phyloP scores from a whole-genome alignment of 37 sponge, comb jelly and placozoan genomes.

The Crambe crambe region DNA sequence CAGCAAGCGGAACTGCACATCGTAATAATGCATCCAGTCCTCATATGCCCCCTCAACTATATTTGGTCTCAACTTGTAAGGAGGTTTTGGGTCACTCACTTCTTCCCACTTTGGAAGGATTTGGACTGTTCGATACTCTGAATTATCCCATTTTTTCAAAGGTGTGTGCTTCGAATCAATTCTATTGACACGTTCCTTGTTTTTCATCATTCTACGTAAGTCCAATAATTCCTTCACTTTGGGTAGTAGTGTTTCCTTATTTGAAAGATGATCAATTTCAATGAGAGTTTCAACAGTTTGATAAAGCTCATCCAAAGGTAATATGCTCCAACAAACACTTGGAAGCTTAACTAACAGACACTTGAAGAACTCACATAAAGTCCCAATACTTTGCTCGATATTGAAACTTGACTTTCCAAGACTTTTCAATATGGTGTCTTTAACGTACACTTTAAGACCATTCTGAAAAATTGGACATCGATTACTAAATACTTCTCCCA shows the following conservation, averaged over 20 bases:
- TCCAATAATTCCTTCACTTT: neutral
- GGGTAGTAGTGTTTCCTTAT: neutral
- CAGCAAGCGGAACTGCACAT: conserved; percentile 84
- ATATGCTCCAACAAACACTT: conserved; percentile 29
- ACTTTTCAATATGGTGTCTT: neutral
- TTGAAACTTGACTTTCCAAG: neutral
- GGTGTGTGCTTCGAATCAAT: neutral
- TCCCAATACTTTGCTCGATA: neutral
- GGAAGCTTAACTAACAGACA: conserved; percentile 14
- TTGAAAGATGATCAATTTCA: neutral
- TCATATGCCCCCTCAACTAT: conserved; percentile 58
- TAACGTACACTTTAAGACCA: conserved; percentile 14
- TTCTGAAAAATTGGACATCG: conserved; percentile 49
- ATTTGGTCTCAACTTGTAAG: conserved; percentile 56
- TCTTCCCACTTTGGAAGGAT: conserved; percentile 67
- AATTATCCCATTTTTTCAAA: conserved; percentile 39
- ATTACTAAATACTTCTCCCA: conserved; percentile 59
- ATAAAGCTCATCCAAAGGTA: conserved; percentile 41
- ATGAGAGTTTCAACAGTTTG: neutral
- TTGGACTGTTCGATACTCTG: conserved; percentile 33
- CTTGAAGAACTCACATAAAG: conserved; percentile 18
- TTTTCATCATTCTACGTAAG: neutral
- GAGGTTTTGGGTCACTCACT: conserved; percentile 2
- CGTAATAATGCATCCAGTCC: conserved; percentile 79
- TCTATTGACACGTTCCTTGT: neutral